Percentiles rank a stretch among this genome's conserved stretches.
Evolutionary conservation across 2,888 invertebrate species (phyloP).

Genomic region (Crocallis elinguaria): DNA sequence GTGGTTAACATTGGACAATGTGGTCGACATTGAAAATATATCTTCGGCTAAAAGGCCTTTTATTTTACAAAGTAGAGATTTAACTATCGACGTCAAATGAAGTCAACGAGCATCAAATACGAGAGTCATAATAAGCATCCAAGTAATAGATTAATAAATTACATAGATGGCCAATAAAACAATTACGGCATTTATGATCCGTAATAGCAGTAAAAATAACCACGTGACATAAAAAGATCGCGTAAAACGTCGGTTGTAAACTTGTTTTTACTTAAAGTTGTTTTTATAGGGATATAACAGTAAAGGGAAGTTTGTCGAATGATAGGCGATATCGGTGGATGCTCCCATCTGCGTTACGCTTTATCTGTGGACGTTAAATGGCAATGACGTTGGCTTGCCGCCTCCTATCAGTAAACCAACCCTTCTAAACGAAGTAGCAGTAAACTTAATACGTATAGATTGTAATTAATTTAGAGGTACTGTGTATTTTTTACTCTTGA

Average conservation of each 20-base stretch:
- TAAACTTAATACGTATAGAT: no score
- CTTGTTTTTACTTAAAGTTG: slow-evolving; percentile 77
- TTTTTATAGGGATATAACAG: slow-evolving; percentile 77
- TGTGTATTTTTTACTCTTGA: no score
- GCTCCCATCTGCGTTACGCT: slow-evolving; percentile 64
- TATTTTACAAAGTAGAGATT: no score
- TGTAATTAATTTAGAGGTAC: no score
- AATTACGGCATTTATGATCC: slow-evolving; percentile 55
- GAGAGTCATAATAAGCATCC: slow-evolving; percentile 3
- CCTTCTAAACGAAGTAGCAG: no score
- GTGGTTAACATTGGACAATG: no score
- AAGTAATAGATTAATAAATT: slow-evolving; percentile 45
- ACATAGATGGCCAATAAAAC: slow-evolving; percentile 50
- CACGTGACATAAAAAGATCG: slow-evolving; percentile 63
- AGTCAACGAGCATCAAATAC: no score
- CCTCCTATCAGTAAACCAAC: slow-evolving; percentile 10
- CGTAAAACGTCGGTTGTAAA: slow-evolving; percentile 74
- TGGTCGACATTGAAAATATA: no score
- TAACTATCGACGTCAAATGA: no score
- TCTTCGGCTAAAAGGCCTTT: no score
- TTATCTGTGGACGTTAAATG: slow-evolving; percentile 61
- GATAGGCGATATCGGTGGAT: slow-evolving; percentile 68
- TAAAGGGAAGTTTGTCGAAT: slow-evolving; percentile 71
- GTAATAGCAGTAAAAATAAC: slow-evolving; percentile 52
- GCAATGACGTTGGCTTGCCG: slow-evolving; percentile 46